These are phyloP conservation scores for Hymenopus coronatus DNA, from an alignment of 2,888 invertebrate species.

Conservation along the genomic window DNA sequence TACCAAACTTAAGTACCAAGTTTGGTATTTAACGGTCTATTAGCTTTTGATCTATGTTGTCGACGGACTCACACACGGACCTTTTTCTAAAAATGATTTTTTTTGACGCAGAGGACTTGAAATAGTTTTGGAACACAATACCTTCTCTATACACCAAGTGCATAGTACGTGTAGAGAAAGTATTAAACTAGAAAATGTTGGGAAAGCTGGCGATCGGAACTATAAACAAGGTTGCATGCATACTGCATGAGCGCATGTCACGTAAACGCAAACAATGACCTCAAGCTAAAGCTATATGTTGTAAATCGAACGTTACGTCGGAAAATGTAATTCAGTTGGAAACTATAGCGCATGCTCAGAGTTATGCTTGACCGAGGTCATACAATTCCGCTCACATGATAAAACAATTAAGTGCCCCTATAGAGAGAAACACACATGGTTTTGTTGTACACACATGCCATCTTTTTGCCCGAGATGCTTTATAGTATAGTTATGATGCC, in stretches of 20 bases:
- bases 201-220: background rate
- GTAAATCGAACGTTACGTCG: background rate
- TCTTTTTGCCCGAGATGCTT: background rate
- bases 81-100: too few relatives aligned
- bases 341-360: background rate
- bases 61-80: too few relatives aligned
- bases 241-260: background rate
- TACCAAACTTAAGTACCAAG: too few relatives aligned
- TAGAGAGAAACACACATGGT: background rate
- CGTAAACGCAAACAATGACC: background rate
- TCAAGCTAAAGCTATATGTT: background rate
- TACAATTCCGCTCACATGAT: background rate
- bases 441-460: background rate
- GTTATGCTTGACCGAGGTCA: background rate
- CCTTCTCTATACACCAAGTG: too few relatives aligned
- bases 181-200: too few relatives aligned
- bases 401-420: background rate
- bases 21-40: too few relatives aligned
- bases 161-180: too few relatives aligned
- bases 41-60: too few relatives aligned
- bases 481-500: background rate
- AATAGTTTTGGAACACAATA: too few relatives aligned
- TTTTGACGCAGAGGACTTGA: too few relatives aligned
- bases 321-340: background rate
- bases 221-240: background rate